Evolutionary conservation across 2,888 invertebrate genomes (phyloP).

Genomic region (Malacosoma neustria): DNA sequence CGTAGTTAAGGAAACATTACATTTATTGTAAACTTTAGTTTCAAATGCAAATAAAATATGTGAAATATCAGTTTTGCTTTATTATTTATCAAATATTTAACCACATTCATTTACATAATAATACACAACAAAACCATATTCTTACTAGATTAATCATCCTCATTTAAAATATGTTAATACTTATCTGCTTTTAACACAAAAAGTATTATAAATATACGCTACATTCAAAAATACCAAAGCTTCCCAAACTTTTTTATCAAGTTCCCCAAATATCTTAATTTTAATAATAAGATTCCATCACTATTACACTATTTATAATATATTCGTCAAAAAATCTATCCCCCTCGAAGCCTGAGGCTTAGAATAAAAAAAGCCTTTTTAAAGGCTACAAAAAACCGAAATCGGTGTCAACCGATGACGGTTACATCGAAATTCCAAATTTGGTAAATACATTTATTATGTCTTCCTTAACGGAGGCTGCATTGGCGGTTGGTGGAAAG

Average conservation of each 20-base stretch:
- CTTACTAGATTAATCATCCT: too few relatives aligned
- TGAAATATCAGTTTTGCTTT: too few relatives aligned
- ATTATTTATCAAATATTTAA: too few relatives aligned
- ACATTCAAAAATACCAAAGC: too few relatives aligned
- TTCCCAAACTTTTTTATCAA: not conserved
- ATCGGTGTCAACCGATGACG: constrained; percentile 41
- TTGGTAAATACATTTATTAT: constrained; percentile 22
- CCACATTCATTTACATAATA: too few relatives aligned
- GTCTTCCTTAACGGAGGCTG: constrained; percentile 48
- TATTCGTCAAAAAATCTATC: constrained; percentile 36
- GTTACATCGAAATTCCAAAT: constrained; percentile 33
- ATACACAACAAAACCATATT: too few relatives aligned
- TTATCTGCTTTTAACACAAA: too few relatives aligned
- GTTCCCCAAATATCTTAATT: not conserved
- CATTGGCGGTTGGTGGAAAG: constrained; percentile 61
- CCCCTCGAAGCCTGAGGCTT: constrained; percentile 22
- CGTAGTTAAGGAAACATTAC: too few relatives aligned
- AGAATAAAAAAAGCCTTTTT: constrained; percentile 18
- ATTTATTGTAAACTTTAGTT: too few relatives aligned
- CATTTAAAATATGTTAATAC: too few relatives aligned
- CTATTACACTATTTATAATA: constrained; percentile 27
- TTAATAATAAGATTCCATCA: not conserved
- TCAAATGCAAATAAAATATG: too few relatives aligned
- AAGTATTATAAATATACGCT: too few relatives aligned
- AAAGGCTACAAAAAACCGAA: constrained; percentile 29